These are phyloP conservation scores for Venustaconcha ellipsiformis DNA, from an alignment of 1,140 invertebrate species.

Conservation along the genomic window DNA sequence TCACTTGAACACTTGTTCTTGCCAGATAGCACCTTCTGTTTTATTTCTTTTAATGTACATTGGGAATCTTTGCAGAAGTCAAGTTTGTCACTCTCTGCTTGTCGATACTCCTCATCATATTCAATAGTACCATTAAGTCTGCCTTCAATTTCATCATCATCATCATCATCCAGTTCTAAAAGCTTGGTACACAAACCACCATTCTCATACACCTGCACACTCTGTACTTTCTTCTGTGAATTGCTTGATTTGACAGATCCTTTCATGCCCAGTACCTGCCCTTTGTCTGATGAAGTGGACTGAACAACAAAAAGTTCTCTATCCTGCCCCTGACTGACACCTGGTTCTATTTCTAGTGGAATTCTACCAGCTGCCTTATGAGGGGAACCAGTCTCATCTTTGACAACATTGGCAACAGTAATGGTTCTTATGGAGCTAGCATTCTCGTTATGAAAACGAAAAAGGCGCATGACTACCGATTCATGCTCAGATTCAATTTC, in stretches of 20 bases:
- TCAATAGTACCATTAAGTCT: conserved; percentile 43
- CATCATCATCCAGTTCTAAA: conserved; percentile 36
- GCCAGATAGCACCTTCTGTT: too few relatives aligned
- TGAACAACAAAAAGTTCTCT: not conserved
- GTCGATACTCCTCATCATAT: conserved; percentile 46
- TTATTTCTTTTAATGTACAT: too few relatives aligned
- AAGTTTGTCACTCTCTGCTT: conserved; percentile 30
- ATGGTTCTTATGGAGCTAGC: conserved; percentile 84
- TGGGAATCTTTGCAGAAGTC: too few relatives aligned
- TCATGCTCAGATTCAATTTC: conserved; percentile 82
- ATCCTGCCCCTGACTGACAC: not conserved
- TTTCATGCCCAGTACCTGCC: conserved; percentile 10
- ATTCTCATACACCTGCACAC: conserved; percentile 42
- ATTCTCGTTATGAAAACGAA: conserved; percentile 85
- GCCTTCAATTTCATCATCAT: conserved; percentile 24
- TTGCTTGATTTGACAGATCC: conserved; percentile 2
- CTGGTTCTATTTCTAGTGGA: too few relatives aligned
- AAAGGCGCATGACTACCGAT: conserved; percentile 84
- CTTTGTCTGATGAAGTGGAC: conserved; percentile 2
- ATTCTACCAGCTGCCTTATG: not conserved
- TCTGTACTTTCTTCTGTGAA: conserved; percentile 31
- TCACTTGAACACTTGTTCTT: too few relatives aligned
- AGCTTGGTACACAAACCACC: conserved; percentile 38
- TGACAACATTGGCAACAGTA: conserved; percentile 78
- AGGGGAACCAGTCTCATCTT: conserved; percentile 9